Evolutionary conservation across 2,113 vertebrate species (phyloP).

Genomic region (Pituophis catenifer): DNA sequence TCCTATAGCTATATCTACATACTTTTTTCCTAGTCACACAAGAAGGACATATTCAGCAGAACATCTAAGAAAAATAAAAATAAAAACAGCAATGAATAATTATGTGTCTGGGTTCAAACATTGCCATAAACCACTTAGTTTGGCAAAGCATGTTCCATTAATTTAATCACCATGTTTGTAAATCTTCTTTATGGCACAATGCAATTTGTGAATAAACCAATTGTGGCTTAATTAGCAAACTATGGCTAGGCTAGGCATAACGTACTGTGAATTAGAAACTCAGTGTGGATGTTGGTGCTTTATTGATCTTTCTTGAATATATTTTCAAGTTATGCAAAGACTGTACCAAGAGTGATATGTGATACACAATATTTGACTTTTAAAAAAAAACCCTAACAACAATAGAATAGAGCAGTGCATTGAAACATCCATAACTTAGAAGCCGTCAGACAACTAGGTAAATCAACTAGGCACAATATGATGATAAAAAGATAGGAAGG

Average conservation of each 20-base stretch:
- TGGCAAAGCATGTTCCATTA: neutral
- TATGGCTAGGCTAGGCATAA: neutral
- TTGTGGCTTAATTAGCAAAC: neutral
- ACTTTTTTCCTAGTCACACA: neutral
- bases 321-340: neutral
- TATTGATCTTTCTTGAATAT: neutral
- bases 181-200: neutral
- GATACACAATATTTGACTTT: neutral
- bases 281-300: neutral
- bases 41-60: neutral
- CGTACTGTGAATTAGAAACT: neutral
- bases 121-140: neutral
- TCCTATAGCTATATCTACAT: neutral
- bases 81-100: neutral
- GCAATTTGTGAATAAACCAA: neutral
- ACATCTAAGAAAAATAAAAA: neutral
- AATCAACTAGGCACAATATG: neutral
- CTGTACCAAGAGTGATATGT: neutral
- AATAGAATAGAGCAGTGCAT: neutral
- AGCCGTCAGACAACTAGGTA: neutral
- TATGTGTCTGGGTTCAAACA: neutral
- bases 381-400: too few species aligned
- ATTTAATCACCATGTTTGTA: neutral
- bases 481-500: neutral
- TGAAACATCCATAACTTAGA: neutral